A percentile compares a stretch with the other conserved stretches of the same genome.
Evolutionary conservation across 2,888 invertebrate genomes (phyloP).

Genomic region (Caenorhabditis becei): DNA sequence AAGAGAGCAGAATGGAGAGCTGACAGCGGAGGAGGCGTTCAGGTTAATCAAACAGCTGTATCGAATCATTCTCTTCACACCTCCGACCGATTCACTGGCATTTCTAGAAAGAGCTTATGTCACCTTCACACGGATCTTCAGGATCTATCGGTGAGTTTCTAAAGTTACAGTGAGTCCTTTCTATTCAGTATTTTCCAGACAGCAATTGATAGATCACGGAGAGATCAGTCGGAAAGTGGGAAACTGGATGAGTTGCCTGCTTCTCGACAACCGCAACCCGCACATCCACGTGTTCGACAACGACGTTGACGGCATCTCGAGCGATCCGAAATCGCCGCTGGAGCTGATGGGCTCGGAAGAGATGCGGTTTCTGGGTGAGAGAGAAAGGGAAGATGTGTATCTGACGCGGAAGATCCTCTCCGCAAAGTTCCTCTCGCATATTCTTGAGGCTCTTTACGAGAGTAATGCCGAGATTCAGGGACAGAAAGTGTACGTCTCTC

Average conservation of each 20-base stretch:
- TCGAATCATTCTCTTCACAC: conserved; percentile 74
- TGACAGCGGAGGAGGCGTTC: conserved; percentile 69
- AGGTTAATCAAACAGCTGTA: conserved; percentile 73
- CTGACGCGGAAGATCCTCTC: conserved; percentile 76
- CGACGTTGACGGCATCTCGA: conserved; percentile 59
- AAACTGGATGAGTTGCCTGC: conserved; percentile 76
- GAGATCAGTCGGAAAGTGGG: conserved; percentile 69
- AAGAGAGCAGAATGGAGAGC: conserved; percentile 31
- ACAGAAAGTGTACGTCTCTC: conserved; percentile 58
- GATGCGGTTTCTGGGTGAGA: conserved; percentile 63
- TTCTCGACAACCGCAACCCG: conserved; percentile 73
- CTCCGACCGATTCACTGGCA: conserved; percentile 66
- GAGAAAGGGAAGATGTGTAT: conserved; percentile 70
- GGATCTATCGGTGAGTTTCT: conserved; percentile 32
- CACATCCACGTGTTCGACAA: conserved; percentile 70
- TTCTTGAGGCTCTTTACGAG: conserved; percentile 67
- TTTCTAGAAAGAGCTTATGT: conserved; percentile 68
- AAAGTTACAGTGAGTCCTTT: not conserved
- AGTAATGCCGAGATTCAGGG: conserved; percentile 51
- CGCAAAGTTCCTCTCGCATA: conserved; percentile 76
- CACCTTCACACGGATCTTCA: conserved; percentile 40
- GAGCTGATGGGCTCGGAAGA: conserved; percentile 73
- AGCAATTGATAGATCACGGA: conserved; percentile 43
- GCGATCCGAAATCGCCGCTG: conserved; percentile 27
- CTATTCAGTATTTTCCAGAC: not conserved